phyloP scores from a whole-genome alignment of 2,797 vertebrate species.

The Microctenopoma lineatum region DNA sequence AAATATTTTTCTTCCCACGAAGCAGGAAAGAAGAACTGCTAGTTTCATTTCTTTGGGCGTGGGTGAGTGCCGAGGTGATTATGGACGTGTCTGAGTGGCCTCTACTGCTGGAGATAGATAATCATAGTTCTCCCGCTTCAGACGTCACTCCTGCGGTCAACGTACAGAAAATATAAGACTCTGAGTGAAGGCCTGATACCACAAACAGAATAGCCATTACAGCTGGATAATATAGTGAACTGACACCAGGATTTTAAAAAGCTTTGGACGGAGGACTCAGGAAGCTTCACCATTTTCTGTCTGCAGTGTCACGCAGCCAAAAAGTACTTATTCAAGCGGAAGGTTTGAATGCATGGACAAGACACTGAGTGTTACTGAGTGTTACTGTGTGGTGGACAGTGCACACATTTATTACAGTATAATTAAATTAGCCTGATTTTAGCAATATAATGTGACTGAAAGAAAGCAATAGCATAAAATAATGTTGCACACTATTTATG shows the following conservation, averaged over 20 bases:
- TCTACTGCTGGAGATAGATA: conserved; percentile 51
- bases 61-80: conserved; percentile 58
- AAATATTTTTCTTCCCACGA: conserved; percentile 40
- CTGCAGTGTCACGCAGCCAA: not conserved
- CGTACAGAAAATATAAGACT: conserved; percentile 38
- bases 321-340: conserved; percentile 7
- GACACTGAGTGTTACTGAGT: no score
- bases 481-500: not conserved
- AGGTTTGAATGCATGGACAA: no score
- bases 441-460: not conserved
- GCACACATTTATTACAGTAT: no score
- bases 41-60: conserved; percentile 44
- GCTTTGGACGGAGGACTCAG: not conserved
- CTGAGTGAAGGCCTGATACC: conserved; percentile 4
- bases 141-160: conserved; percentile 50
- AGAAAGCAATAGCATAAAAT: not conserved
- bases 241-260: conserved; percentile 26
- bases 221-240: conserved; percentile 17
- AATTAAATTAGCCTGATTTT: no score
- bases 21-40: conserved; percentile 22
- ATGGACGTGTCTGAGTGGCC: conserved; percentile 56
- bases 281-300: not conserved
- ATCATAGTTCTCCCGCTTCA: conserved; percentile 47
- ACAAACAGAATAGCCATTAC: conserved; percentile 24
- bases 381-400: no score